Evolutionary conservation across 2,888 invertebrate genomes (phyloP).

Genomic region (Drosophila vallismaia): DNA sequence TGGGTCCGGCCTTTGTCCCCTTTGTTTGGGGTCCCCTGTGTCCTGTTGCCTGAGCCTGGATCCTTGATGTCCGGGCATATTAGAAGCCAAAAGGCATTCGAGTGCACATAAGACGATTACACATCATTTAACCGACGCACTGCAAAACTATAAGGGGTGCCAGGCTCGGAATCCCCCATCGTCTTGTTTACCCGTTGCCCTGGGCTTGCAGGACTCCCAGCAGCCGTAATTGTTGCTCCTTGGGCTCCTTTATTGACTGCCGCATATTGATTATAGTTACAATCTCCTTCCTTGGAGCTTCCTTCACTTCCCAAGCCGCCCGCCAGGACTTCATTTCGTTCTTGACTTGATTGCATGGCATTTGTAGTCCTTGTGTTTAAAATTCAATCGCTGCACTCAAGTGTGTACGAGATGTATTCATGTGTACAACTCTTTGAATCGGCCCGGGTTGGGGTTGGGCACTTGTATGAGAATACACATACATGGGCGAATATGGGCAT

Average conservation of each 20-base stretch:
- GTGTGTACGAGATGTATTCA: constrained; percentile 39
- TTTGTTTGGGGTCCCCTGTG: constrained; percentile 46
- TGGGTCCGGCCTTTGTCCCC: constrained; percentile 36
- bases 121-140: constrained; percentile 83
- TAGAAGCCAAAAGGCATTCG: constrained; percentile 82
- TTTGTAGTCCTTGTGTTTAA: constrained; percentile 68
- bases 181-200: too few species aligned
- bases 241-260: constrained; percentile 58
- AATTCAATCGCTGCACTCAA: constrained; percentile 69
- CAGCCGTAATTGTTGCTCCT: constrained; percentile 73
- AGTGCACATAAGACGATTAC: constrained; percentile 83
- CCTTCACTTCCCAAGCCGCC: background rate
- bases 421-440: constrained; percentile 26
- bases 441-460: background rate
- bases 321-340: constrained; percentile 33
- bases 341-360: constrained; percentile 70
- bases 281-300: constrained; percentile 40
- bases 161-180: background rate
- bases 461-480: background rate
- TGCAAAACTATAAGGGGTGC: constrained; percentile 62
- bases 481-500: background rate
- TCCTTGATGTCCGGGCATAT: constrained; percentile 63
- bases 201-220: constrained; percentile 3
- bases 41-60: constrained; percentile 32
- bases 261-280: constrained; percentile 80